Base-by-base conservation (phyloP, 2,888 invertebrate genomes). In the Cephus nigrinus region DNA sequence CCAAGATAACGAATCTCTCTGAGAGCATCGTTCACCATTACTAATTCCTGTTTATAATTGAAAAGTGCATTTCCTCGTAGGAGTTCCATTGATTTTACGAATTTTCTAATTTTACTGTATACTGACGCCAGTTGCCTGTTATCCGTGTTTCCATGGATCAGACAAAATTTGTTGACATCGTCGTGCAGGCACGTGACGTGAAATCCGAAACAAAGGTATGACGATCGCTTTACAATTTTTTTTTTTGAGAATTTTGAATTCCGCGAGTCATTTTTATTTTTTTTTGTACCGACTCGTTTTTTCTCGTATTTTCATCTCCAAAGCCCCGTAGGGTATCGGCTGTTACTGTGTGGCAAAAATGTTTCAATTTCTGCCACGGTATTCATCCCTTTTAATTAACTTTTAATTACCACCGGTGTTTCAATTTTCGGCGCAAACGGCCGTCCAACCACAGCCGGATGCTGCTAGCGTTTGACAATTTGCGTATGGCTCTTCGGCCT, bases 301-400 rank as follows among this genome's bases (percentile, higher is more conserved):
- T 40, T 40, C 1, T 5, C 15, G 5, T 40, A 5, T 15, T 15
- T 40, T 15, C 15, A 40, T 40, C 40, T 40, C 15, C 15, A 40
- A 40, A 15, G 40, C 15, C 15, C 40, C 23, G 35, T 69, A 74
- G 77, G 74, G 35, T 68, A n/a, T 69, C 36, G 40, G 15, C 15
- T 40, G 31, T 31, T 33, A 32, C 34, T 5, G 36, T 33, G 73
- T 12, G 75, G 34, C 11, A 15, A 68, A 75, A 74, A 75, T 74
- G 55, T 75, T 78, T 75, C 68, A 74, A 72, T 40, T 40, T 40
- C 40, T 40, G 15, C 15, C 15, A 15, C 40, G 75, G 81, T 79
- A 84, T 83, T 84, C 83, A 84, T 85, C 80, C 81, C 82, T 82
- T 86, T 86, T 84, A 83, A 86, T 86, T 82, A 84, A 81, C 82